phyloP scores from a whole-genome alignment of 2,113 vertebrate genomes.

The Andinoacara biseriatus region DNA sequence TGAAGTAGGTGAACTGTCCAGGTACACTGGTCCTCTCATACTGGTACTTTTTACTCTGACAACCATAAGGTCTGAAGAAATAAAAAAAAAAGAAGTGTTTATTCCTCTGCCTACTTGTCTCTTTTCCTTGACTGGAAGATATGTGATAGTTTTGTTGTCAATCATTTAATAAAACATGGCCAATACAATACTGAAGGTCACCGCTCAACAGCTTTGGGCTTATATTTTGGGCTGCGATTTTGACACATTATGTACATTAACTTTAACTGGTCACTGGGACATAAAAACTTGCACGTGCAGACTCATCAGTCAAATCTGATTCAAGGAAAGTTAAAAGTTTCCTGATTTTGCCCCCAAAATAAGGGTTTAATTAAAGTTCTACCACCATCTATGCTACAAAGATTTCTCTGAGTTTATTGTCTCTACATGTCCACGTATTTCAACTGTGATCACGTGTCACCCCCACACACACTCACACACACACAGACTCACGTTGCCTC shows the following conservation, averaged over 20 bases:
- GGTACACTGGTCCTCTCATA: slow-evolving; percentile 75
- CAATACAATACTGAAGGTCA: background rate
- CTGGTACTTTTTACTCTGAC: slow-evolving; percentile 60
- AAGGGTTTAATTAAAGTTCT: background rate
- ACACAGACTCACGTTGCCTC: slow-evolving; percentile 66
- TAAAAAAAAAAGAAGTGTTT: background rate
- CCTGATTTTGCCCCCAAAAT: background rate
- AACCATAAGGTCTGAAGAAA: slow-evolving; percentile 63
- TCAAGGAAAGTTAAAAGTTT: background rate
- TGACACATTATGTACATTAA: background rate
- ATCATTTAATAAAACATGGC: background rate
- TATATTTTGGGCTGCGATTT: background rate
- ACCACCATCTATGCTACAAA: background rate
- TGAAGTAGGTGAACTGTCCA: slow-evolving; percentile 81
- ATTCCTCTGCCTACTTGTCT: background rate
- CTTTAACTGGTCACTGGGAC: background rate
- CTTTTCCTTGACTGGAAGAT: background rate
- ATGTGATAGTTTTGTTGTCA: background rate
- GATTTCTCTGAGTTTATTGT: background rate
- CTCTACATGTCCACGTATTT: background rate
- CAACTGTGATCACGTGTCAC: background rate
- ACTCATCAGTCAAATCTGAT: background rate
- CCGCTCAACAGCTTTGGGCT: background rate
- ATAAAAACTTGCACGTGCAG: background rate
- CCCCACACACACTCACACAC: slow-evolving; percentile 20